A percentile compares a stretch with the other conserved stretches of the same genome.
Conservation (phyloP, 2,113 vertebrate species). For the Hippolais icterina region DNA sequence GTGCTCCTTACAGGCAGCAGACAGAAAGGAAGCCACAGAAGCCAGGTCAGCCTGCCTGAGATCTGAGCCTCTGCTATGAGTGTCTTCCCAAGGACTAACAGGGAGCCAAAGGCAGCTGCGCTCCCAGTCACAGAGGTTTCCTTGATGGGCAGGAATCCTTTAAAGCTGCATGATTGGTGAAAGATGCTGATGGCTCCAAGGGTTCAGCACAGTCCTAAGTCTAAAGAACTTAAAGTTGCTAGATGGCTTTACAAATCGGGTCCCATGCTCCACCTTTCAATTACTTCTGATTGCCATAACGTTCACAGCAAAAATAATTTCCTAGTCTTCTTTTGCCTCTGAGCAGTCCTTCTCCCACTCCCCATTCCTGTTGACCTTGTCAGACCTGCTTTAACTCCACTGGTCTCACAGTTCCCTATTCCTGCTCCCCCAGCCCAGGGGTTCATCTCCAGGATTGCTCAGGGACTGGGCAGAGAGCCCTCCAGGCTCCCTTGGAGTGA, state of each 20-base stretch:
- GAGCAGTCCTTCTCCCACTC: background rate
- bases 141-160: background rate
- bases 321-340: background rate
- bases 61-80: background rate
- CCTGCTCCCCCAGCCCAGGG: background rate
- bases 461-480: background rate
- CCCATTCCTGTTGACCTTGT: background rate
- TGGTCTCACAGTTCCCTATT: background rate
- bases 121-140: background rate
- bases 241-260: background rate
- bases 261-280: background rate
- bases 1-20: background rate
- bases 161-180: background rate
- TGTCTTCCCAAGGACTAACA: background rate
- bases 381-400: background rate
- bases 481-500: rapidly evolving
- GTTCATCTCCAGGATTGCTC: background rate
- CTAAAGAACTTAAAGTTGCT: background rate
- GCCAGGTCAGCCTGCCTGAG: background rate
- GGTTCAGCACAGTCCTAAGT: background rate
- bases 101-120: background rate
- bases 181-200: background rate
- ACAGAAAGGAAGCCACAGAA: background rate
- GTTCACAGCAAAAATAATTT: background rate
- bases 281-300: background rate